Base-by-base conservation (phyloP, 1,140 invertebrate species). In the Delia radicum region DNA sequence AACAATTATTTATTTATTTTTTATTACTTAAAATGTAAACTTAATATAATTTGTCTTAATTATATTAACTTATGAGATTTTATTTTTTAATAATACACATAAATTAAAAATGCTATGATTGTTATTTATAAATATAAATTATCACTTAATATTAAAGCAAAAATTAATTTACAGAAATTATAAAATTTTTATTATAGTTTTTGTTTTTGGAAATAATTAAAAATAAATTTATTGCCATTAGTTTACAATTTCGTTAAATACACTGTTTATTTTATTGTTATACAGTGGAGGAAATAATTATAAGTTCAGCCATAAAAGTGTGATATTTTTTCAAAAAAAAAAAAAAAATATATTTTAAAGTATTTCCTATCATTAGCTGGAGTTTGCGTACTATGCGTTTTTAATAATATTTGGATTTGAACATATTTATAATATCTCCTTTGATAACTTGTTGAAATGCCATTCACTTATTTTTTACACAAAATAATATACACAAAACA, bases 191-290 rank as follows among this genome's bases (percentile, higher is more conserved):
- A 2, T 42, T n/a, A n/a, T n/a, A n/a, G 37, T 42, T 42, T 42
- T 42, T 46, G 7, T 46, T 46, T 46, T 46, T 8, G 3, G 3
- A 13, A 82, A 82, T 82, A 83, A 82, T 77, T 74, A 79, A 81
- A 83, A 83, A 83, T n/a, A n/a, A n/a, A n/a, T n/a, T 83, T 83
- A 83, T 83, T 83, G 82, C 82, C 82, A 83, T 83, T 78, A 75
- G 81, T 80, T 83, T 83, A 81, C 82, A 83, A 81, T 79, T 79
- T 83, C 80, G 82, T 81, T 83, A 18, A 24, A 67, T 67, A n/a
- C n/a, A n/a, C n/a, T n/a, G n/a, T n/a, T n/a, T n/a, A 29, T 67
- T 21, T 37, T 37, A 0, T 33, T 69, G 12, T 63, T 65, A 29
- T n/a, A n/a, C n/a, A n/a, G n/a, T n/a, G n/a, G n/a, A n/a, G n/a